These are phyloP conservation scores for Crocodylus rhombifer DNA, from an alignment of 2,797 vertebrate genomes.

Conservation along the genomic window DNA sequence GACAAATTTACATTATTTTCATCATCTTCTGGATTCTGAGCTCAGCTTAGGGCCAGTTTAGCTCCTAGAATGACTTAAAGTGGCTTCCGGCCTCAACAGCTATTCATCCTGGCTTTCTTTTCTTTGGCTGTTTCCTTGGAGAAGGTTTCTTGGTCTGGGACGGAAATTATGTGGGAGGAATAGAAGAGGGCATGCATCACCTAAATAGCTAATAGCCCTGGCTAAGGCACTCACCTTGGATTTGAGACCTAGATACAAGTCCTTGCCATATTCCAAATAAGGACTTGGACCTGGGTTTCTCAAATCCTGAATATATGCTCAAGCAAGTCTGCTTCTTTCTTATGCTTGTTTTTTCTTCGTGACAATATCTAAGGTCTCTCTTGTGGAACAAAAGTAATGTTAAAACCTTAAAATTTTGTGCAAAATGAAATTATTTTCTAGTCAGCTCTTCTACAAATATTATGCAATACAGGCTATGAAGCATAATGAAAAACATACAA, in stretches of 20 bases:
- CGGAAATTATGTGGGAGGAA: background rate
- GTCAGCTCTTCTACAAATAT: background rate
- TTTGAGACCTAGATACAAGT: background rate
- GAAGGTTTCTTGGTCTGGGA: background rate
- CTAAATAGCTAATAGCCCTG: background rate
- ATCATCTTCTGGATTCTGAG: background rate
- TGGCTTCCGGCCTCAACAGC: background rate
- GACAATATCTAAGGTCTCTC: background rate
- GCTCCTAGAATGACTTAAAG: background rate
- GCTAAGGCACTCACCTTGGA: background rate
- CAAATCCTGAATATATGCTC: background rate
- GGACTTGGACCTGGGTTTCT: background rate
- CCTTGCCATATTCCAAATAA: background rate
- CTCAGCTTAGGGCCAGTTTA: background rate
- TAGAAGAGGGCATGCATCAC: background rate
- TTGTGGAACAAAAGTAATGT: background rate
- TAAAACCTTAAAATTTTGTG: background rate
- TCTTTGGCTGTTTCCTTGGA: background rate
- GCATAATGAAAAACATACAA: background rate
- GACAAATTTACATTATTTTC: background rate
- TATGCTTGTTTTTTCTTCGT: background rate
- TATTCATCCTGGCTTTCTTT: background rate
- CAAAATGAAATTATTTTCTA: background rate
- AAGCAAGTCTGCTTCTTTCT: background rate
- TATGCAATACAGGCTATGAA: background rate